Evolutionary conservation across 2,888 invertebrate species (phyloP), one percentile per base, ranked within the genome.

Genomic region (Drosophila falleni): DNA sequence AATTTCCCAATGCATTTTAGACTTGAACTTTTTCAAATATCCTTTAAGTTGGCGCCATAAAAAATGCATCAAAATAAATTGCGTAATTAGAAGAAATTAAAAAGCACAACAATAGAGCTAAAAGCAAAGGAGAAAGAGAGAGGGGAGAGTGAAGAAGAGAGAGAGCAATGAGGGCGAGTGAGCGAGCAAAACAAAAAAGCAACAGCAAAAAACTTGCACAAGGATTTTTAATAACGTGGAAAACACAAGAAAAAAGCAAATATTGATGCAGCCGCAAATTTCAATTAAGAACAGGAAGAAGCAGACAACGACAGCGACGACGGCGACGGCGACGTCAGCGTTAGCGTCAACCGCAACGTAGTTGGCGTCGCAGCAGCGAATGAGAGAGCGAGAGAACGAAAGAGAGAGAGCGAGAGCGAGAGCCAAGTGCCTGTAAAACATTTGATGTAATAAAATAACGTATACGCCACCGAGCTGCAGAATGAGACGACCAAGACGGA

Each of bases 241-340:
- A 86, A 89, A 90, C 72, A 87, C 84, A 89, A 89, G 87, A 90
- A 90, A 89, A 88, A 82, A 78, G 87, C 84, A 90, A 89, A 89
- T 90, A 90, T 89, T 89, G 90, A 89, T 90, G 89, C 89, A 90
- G 89, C 88, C 90, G 90, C 90, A 91, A 91, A 90, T 90, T 91
- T 90, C 91, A 90, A 90, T 90, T 91, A 90, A 83, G 87, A 84
- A 88, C 89, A 89, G 83, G 89, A 89, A 86, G 89, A 87, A 87
- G 86, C 81, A 79, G 88, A 76, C 71, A 71, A 65, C 71, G 71
- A 61, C 75, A 65, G 58, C 74, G 72, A 47, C 71, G 60, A 55
- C 68, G 53, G 29, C 39, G 39, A 15, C 58, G 49, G 39, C 61
- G 53, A 49, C 80, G 61, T 19, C 76, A 63, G 59, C 59, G 73